Percentiles rank a stretch among this genome's conserved stretches.
Evolutionary conservation across 2,888 invertebrate genomes (phyloP).

Genomic region (Apoda limacodes): DNA sequence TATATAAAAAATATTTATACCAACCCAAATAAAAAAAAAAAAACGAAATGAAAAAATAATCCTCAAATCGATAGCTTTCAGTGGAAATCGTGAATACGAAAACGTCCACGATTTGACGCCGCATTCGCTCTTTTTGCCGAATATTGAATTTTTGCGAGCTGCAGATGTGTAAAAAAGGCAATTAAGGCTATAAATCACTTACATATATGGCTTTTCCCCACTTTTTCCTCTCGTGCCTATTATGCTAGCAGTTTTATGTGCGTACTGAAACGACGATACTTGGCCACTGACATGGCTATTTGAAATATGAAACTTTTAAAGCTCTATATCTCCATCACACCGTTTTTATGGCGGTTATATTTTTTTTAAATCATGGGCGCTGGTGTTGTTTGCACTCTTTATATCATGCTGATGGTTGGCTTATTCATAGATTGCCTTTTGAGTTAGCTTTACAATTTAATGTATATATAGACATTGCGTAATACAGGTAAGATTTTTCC

Average conservation of each 20-base stretch:
- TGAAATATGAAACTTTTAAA: conserved; percentile 63
- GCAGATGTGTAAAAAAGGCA: conserved; percentile 47
- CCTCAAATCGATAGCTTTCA: too few species aligned
- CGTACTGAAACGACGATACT: conserved; percentile 33
- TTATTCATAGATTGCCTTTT: too few species aligned
- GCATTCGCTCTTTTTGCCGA: conserved; percentile 43
- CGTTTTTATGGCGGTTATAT: conserved; percentile 50
- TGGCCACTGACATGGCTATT: conserved; percentile 45
- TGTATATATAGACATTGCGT: too few species aligned
- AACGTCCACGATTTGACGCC: conserved; percentile 31
- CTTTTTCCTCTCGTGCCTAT: conserved; percentile 37
- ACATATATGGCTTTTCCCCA: conserved; percentile 35
- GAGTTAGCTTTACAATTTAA: too few species aligned
- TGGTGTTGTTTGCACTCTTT: conserved; percentile 40
- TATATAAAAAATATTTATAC: too few species aligned
- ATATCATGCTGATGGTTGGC: conserved; percentile 41
- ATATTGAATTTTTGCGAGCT: conserved; percentile 49
- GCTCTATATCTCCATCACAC: conserved; percentile 52
- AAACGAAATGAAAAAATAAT: too few species aligned
- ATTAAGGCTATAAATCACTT: conserved; percentile 61
- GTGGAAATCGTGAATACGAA: too few species aligned
- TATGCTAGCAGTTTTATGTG: conserved; percentile 40
- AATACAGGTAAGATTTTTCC: too few species aligned
- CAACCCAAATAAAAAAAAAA: too few species aligned
- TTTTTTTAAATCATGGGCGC: conserved; percentile 42